Base-by-base conservation (phyloP, 1,140 invertebrate species). In the Sycophaga agraensis region DNA sequence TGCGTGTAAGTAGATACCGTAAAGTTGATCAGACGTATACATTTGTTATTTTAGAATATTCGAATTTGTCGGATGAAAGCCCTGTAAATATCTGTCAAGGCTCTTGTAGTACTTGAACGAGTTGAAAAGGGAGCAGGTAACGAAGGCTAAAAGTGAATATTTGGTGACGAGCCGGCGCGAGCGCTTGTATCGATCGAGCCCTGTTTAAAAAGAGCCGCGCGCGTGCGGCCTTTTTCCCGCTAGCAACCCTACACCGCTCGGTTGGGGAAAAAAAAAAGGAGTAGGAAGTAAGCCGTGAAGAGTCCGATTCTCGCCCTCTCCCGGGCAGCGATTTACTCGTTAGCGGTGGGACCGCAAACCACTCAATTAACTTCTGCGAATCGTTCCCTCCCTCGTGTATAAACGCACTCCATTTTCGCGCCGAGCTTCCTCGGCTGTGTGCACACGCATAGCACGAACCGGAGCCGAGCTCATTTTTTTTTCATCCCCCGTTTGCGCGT, bases 251-350 rank as follows among this genome's bases (percentile, higher is more conserved):
- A 35, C 34, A 24, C 49, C 3, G 14, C 4, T n/a, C n/a, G 34
- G 2, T 12, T 0, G 9, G 2, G 11, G 42, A 11, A 19, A 53
- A 34, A 45, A 55, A 54, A 50, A 12, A n/a, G 43, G 17, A 26
- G 34, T 9, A 39, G 17, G 59, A 19, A 49, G 42, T 11, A 21
- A 24, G 17, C 17, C 16, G 2, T 12, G 2, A 28, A 7, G 39
- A 45, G 49, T 59, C 43, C 45, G 45, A 48, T 54, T 53, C 57
- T 59, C 35, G 62, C 50, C 62, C 45, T 49, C 40, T 24, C 42
- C 28, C 19, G 64, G 69, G 73, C 69, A 70, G 69, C 74, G 68
- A 77, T 77, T 76, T 75, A 73, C 76, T 78, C 74, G 71, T 77
- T 77, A 76, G 71, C 67, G 69, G 70, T 70, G 58, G 68, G 63